Evolutionary conservation across 2,888 invertebrate species (phyloP), one percentile per base, ranked within the genome.

Genomic region (Diarsia mendica): DNA sequence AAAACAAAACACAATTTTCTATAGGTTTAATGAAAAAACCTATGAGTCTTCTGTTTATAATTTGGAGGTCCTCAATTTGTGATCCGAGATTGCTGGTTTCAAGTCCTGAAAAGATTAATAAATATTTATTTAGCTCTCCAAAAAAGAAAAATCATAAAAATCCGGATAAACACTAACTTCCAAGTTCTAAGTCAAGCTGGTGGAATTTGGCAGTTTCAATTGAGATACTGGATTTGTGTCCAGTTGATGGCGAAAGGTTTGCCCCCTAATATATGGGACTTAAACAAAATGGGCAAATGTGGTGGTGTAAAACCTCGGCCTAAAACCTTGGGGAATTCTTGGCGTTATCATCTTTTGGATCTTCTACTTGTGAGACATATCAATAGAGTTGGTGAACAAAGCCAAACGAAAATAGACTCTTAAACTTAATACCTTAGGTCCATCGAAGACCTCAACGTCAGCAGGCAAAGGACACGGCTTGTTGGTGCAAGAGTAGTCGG

Each of bases 371-470:
- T 0, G 2, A 48, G 20, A 28, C 23, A 46, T 18, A 0, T 15
- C 10, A 13, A 18, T 5, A 23, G 4, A 49, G 18, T 33, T 49
- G 9, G 15, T n/a, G 13, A 61, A 44, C 11, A 18, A 61, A 18
- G 63, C 2, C 39, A 28, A 9, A 67, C 20, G 15, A 51, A 55
- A 55, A 23, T 18, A 18, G 20, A 28, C 18, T 39, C 13, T 20
- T 44, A 20, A 44, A 63, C 4, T 20, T 23, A 0, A 33, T 80
- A 96, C 96, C 89, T 90, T 93, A 0, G 94, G 83, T 81, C 95
- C 95, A 69, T 93, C 92, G 66, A 96, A 95, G 5, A 96, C 73
- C 84, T 96, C 96, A 0, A 96, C 96, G 51, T 95, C 96, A 15
- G 91, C 91, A 0, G 95, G 94, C 67, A 95, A 79, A 0, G 95